A percentile compares a stretch with the other conserved stretches of the same genome.
These are phyloP conservation scores for Leptothorax acervorum DNA, from an alignment of 2,888 invertebrate species.

Conservation along the genomic window DNA sequence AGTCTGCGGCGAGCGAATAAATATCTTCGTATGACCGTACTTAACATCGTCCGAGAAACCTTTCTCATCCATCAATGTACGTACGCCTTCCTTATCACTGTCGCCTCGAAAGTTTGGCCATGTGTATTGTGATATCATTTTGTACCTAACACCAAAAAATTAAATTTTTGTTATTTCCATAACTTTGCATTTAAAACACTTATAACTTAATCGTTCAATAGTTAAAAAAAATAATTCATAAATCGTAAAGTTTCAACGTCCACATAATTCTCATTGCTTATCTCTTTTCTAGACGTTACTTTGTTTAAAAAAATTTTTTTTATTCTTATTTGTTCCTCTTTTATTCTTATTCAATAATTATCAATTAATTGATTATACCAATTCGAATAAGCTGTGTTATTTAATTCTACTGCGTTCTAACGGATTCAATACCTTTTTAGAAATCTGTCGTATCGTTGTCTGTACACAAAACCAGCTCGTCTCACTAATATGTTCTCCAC, in stretches of 20 bases:
- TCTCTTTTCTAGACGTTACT: not conserved
- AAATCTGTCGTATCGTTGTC: constrained; percentile 97
- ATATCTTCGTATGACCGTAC: constrained; percentile 98
- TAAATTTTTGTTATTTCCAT: constrained; percentile 34
- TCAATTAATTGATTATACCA: not conserved
- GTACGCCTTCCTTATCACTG: constrained; percentile 93
- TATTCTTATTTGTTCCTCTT: not conserved
- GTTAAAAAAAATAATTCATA: not conserved
- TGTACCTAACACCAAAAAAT: constrained; percentile 89
- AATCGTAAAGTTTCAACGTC: not conserved
- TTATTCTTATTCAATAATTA: not conserved
- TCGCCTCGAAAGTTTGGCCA: constrained; percentile 98
- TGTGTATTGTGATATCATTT: constrained; percentile 97
- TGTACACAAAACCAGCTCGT: constrained; percentile 98
- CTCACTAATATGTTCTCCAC: constrained; percentile 98
- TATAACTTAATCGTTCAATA: not conserved
- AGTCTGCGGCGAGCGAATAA: constrained; percentile 96
- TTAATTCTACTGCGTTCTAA: not conserved
- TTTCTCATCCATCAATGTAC: constrained; percentile 93
- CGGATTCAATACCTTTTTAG: constrained; percentile 89
- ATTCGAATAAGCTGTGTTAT: not conserved
- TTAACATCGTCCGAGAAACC: constrained; percentile 94
- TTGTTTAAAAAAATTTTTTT: not conserved
- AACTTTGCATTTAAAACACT: not conserved
- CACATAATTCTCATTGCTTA: not conserved